Evolutionary conservation across 1,140 invertebrate species (phyloP).

Genomic region (Bemisia tabaci): DNA sequence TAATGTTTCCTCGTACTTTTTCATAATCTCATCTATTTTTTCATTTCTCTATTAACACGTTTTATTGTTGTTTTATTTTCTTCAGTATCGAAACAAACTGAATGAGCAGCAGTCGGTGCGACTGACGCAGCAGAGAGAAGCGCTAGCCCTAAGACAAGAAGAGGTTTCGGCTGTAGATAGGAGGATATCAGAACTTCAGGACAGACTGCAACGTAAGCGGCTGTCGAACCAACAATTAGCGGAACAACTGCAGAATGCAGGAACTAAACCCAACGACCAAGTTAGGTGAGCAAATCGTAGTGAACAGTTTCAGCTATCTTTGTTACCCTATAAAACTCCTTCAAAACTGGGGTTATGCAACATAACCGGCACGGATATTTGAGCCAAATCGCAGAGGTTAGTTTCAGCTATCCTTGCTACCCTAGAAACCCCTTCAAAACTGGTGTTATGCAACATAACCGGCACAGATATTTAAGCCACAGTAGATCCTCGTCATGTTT

Average conservation of each 20-base stretch:
- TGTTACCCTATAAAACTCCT: too few relatives aligned
- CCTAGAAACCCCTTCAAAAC: conserved; percentile 7
- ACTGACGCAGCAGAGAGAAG: conserved; percentile 70
- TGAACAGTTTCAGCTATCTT: background rate
- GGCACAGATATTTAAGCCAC: background rate
- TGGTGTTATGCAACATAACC: background rate
- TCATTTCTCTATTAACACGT: too few relatives aligned
- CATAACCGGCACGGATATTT: background rate
- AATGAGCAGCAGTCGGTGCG: conserved; percentile 86
- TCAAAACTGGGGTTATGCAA: conserved; percentile 6
- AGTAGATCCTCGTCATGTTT: too few relatives aligned
- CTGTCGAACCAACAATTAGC: conserved; percentile 73
- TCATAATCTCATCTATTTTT: too few relatives aligned
- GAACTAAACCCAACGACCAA: conserved; percentile 26
- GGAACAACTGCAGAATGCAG: conserved; percentile 44
- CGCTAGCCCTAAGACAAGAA: conserved; percentile 68
- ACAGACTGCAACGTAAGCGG: conserved; percentile 72
- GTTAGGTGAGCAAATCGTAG: conserved; percentile 3
- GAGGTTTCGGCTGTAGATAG: conserved; percentile 84
- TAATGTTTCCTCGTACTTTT: too few relatives aligned
- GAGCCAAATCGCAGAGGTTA: background rate
- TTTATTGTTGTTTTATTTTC: conserved; percentile 14
- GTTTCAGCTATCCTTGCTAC: too few relatives aligned
- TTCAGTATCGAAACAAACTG: conserved; percentile 86
- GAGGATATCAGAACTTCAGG: conserved; percentile 82